A percentile compares a stretch with the other conserved stretches of the same genome.
Conservation (phyloP, 2,797 vertebrate species). For the Australoheros facetus region DNA sequence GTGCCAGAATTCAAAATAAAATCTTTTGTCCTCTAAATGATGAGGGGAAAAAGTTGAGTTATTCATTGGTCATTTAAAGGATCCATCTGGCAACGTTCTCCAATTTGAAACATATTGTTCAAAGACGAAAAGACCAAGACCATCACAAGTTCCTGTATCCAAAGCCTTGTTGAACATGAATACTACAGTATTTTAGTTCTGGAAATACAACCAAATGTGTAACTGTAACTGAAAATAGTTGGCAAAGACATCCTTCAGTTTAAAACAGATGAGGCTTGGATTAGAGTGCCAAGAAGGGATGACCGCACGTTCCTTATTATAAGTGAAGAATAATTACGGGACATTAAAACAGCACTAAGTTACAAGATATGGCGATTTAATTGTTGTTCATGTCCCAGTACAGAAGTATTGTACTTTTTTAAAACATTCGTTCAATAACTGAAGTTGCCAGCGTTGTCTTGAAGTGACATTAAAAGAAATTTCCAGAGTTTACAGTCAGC, state of each 20-base stretch:
- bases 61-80: neutral
- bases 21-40: neutral
- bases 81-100: neutral
- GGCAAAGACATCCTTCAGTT: neutral
- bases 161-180: neutral
- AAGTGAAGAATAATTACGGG: neutral
- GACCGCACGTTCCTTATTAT: no score
- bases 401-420: conserved; percentile 66
- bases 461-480: conserved; percentile 55
- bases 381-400: conserved; percentile 62
- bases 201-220: neutral
- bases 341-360: conserved; percentile 23
- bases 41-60: no score
- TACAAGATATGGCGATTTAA: conserved; percentile 71
- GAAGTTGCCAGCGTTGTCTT: conserved; percentile 63
- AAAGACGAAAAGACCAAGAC: neutral
- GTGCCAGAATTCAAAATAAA: neutral
- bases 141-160: neutral
- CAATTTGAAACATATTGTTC: neutral
- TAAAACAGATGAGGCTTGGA: neutral
- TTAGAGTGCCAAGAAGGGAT: neutral
- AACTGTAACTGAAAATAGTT: neutral
- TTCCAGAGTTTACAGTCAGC: conserved; percentile 23
- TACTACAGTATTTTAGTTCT: neutral
- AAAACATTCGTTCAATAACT: conserved; percentile 65